Percentiles rank a stretch among this genome's conserved stretches.
phyloP scores from a whole-genome alignment of 2,888 invertebrate genomes.

The Petrolisthes cinctipes region DNA sequence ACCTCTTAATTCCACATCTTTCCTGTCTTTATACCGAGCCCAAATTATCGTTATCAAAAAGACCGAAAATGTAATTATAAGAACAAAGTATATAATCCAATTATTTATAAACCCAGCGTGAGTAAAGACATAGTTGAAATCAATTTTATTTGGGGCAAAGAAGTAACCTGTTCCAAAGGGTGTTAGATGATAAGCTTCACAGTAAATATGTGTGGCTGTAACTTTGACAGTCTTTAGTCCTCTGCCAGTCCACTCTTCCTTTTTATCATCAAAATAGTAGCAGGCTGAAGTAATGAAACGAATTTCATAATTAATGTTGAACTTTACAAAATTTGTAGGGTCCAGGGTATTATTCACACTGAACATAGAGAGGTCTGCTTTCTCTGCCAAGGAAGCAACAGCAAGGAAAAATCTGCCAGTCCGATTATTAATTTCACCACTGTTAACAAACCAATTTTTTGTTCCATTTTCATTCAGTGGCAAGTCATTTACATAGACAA shows the following conservation, averaged over 20 bases:
- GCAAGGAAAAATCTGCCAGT: conserved; percentile 51
- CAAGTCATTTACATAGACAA: conserved; percentile 28
- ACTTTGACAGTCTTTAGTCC: conserved; percentile 61
- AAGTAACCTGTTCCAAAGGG: conserved; percentile 72
- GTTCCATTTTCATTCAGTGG: conserved; percentile 17
- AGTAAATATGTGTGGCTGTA: conserved; percentile 34
- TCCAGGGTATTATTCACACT: conserved; percentile 17
- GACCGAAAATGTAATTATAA: conserved; percentile 69
- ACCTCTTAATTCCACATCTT: conserved; percentile 55
- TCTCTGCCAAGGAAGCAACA: conserved; percentile 29
- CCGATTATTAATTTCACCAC: conserved; percentile 40
- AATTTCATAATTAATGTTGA: conserved; percentile 68
- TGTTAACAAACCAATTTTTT: conserved; percentile 41
- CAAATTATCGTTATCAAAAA: conserved; percentile 70
- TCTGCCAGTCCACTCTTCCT: conserved; percentile 67
- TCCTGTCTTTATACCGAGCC: conserved; percentile 68
- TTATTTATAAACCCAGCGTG: conserved; percentile 71
- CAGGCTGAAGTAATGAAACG: conserved; percentile 69
- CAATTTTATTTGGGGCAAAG: conserved; percentile 72
- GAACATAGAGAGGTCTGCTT: not conserved
- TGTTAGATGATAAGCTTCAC: conserved; percentile 69
- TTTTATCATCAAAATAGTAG: conserved; percentile 68
- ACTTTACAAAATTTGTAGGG: conserved; percentile 28
- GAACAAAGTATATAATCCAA: conserved; percentile 71
- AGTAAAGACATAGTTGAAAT: conserved; percentile 72